Percentiles rank a stretch among this genome's conserved stretches.
These are phyloP conservation scores for Sphyrna mokarran DNA, from an alignment of 2,113 vertebrate species.

Conservation along the genomic window DNA sequence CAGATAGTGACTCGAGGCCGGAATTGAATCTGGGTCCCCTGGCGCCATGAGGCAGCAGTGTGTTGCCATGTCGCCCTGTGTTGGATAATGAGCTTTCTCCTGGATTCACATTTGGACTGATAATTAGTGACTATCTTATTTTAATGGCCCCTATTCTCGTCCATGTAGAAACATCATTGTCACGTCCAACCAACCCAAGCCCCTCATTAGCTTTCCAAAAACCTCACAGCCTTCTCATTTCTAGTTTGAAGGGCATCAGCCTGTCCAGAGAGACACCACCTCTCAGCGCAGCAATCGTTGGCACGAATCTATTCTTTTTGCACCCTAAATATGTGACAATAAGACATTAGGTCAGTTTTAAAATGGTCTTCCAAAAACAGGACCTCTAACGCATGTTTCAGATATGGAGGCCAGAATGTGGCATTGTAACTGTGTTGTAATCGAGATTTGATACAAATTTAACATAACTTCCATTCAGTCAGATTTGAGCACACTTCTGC, in stretches of 20 bases:
- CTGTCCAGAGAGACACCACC: neutral
- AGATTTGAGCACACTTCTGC: neutral
- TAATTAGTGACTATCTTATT: neutral
- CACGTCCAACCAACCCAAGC: neutral
- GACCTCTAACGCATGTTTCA: neutral
- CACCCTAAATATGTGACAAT: neutral
- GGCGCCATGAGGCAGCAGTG: no score
- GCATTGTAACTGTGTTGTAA: no score
- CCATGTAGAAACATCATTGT: neutral
- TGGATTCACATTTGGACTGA: neutral
- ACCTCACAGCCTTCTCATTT: neutral
- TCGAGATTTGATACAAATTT: neutral
- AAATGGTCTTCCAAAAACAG: no score
- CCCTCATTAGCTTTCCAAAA: neutral
- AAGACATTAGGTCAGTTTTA: no score
- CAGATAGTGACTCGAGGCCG: no score
- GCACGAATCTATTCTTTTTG: neutral
- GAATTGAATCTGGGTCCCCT: no score
- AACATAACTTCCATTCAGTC: neutral
- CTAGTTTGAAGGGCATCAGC: neutral
- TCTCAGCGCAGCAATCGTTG: no score
- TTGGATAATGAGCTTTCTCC: neutral
- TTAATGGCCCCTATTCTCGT: neutral
- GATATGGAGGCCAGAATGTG: neutral
- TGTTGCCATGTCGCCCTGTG: no score